Evolutionary conservation across 2,888 invertebrate genomes (phyloP), one percentile per base, ranked within the genome.

Genomic region (Pimpla rufipes): DNA sequence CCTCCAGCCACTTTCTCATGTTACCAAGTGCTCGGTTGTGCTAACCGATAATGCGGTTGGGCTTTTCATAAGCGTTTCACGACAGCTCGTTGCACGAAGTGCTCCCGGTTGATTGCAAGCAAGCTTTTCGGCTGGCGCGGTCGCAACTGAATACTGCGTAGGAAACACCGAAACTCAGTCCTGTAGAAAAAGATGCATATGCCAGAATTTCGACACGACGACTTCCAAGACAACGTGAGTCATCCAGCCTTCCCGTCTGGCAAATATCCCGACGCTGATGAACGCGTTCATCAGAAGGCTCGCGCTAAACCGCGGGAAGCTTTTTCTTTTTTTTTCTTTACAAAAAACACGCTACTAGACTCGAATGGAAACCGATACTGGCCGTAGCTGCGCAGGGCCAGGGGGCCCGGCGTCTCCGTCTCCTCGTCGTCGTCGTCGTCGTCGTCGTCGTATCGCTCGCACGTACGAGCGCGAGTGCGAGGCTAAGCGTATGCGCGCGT

Each of bases 391-490:
- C 42, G 35, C 29, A 21, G 64, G 50, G 64, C 79, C 42, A 75
- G 50, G 62, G 76, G 52, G 64, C 35, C 18, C 52, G 13, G 29
- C 68, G 59, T 59, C 68, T 52, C 13, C 40, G 18, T 79, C 67
- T 29, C 29, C 3, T 64, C 59, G 35, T 68, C 74, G 52, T 75
- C 55, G 75, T 68, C n/a, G n/a, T 79, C 67, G 29, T 29, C 29
- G 29, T 64, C 59, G 35, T 68, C 74, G 52, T 75, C 55, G 75
- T 68, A 13, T 55, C 55, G 55, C 45, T 82, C 50, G 67, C 52
- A 42, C 77, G 70, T 74, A n/a, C n/a, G n/a, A n/a, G n/a, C n/a
- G n/a, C n/a, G 47, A 40, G 40, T 74, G 76, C 75, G 59, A 35
- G 73, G 81, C 57, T 45, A 52, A 74, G 67, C 67, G 47, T 57